A percentile compares a stretch with the other conserved stretches of the same genome.
Evolutionary conservation across 1,140 invertebrate genomes (phyloP).

Genomic region (Drosophila murphyi): DNA sequence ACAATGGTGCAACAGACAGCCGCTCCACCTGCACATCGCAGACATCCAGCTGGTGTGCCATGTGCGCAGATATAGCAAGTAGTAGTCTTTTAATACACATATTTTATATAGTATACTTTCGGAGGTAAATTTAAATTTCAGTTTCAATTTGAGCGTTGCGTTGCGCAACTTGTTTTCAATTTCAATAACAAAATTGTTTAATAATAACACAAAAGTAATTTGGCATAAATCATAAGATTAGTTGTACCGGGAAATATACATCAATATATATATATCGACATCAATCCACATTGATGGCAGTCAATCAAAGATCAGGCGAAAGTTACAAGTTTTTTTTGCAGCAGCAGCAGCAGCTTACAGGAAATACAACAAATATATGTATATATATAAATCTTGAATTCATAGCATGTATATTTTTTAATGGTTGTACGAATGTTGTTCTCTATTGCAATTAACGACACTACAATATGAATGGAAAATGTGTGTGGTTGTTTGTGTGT

Average conservation of each 20-base stretch:
- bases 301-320: constrained; percentile 40
- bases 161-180: too few species aligned
- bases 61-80: constrained; percentile 53
- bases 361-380: neutral
- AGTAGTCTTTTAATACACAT: neutral
- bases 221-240: constrained; percentile 24
- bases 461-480: constrained; percentile 9
- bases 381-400: constrained; percentile 9
- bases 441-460: constrained; percentile 29
- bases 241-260: constrained; percentile 7
- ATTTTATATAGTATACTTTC: constrained; percentile 30
- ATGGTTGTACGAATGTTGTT: constrained; percentile 21
- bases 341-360: constrained; percentile 1
- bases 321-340: neutral
- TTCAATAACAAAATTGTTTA: constrained; percentile 13
- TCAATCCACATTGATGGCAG: constrained; percentile 5
- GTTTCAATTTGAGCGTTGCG: neutral
- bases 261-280: constrained; percentile 21
- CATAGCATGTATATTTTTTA: constrained; percentile 17
- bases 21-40: constrained; percentile 61
- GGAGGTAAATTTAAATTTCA: neutral
- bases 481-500: constrained; percentile 1
- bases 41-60: constrained; percentile 69
- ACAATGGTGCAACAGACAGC: constrained; percentile 55
- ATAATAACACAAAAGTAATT: constrained; percentile 16